Percentiles rank a stretch among this genome's conserved stretches.
Conservation (phyloP, 1,140 invertebrate genomes). For the Pachyrhynchus sulphureomaculatus region DNA sequence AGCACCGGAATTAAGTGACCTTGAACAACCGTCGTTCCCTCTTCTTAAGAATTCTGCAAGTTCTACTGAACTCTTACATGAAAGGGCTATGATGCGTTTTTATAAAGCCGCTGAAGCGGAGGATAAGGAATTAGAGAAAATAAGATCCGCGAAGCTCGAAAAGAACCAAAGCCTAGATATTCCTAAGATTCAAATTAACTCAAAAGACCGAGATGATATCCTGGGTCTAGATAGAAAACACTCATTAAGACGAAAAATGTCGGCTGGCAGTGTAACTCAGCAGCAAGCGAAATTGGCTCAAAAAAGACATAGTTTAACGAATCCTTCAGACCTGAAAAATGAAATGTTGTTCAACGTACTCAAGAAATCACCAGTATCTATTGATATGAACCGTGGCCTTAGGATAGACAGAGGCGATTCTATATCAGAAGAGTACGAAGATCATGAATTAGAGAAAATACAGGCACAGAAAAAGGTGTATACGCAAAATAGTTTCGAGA, state of each 20-base stretch:
- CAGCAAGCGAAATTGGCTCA: slow-evolving; percentile 43
- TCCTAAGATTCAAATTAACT: slow-evolving; percentile 49
- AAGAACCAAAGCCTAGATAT: slow-evolving; percentile 37
- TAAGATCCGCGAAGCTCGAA: slow-evolving; percentile 28
- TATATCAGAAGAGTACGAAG: slow-evolving; percentile 45
- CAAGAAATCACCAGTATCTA: slow-evolving; percentile 24
- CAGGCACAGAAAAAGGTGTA: slow-evolving; percentile 37
- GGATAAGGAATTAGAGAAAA: slow-evolving; percentile 59
- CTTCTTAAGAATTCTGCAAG: slow-evolving; percentile 70
- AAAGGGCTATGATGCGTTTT: slow-evolving; percentile 75
- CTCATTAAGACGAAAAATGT: slow-evolving; percentile 42
- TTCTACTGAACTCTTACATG: slow-evolving; percentile 77
- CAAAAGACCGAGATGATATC: slow-evolving; percentile 36
- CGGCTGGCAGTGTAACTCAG: slow-evolving; percentile 35
- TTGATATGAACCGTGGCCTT: slow-evolving; percentile 30
- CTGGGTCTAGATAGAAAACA: slow-evolving; percentile 40
- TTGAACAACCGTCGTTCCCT: slow-evolving; percentile 56
- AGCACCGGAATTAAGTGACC: slow-evolving; percentile 68
- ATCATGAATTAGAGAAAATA: slow-evolving; percentile 42
- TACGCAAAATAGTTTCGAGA: slow-evolving; percentile 33
- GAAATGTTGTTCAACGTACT: slow-evolving; percentile 24
- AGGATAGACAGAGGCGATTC: slow-evolving; percentile 38
- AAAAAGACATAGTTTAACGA: slow-evolving; percentile 46
- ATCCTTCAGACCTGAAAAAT: slow-evolving; percentile 43
- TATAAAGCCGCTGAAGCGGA: slow-evolving; percentile 72